Conservation (phyloP, 2,797 vertebrate species). For the Gastrophryne carolinensis region DNA sequence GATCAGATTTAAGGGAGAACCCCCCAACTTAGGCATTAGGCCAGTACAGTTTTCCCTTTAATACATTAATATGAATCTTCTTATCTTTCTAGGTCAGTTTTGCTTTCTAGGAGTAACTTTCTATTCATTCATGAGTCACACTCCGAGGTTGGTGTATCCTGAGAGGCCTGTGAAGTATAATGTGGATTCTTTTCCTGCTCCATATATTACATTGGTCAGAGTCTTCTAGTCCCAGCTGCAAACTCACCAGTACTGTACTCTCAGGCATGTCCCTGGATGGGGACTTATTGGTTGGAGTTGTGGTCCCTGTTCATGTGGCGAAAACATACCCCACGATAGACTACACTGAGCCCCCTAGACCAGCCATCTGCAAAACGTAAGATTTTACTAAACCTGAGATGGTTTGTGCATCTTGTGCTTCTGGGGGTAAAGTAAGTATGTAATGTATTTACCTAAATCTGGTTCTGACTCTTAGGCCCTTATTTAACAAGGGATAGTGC, state of each 20-base stretch:
- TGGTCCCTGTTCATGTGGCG: constrained; percentile 25
- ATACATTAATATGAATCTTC: no score
- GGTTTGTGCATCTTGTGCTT: no score
- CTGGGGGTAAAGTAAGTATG: no score
- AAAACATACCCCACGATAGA: neutral
- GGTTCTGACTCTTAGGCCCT: no score
- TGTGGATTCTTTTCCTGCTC: neutral
- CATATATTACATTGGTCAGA: neutral
- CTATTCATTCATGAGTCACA: neutral
- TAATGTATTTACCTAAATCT: no score
- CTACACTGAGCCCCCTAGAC: neutral
- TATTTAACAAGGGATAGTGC: no score
- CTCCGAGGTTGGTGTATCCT: neutral
- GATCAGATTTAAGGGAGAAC: no score
- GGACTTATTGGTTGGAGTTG: constrained; percentile 4
- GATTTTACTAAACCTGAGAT: neutral
- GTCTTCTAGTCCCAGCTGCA: neutral
- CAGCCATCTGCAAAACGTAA: constrained; percentile 29
- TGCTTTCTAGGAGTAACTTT: no score
- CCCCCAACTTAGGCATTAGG: no score
- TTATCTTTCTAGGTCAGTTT: no score
- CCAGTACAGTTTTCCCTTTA: no score
- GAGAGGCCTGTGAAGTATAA: neutral
- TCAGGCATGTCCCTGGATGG: neutral
- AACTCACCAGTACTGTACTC: neutral